A percentile compares a stretch with the other conserved stretches of the same genome.
phyloP scores from a whole-genome alignment of 2,888 invertebrate species.

The Oxycera nigricornis region DNA sequence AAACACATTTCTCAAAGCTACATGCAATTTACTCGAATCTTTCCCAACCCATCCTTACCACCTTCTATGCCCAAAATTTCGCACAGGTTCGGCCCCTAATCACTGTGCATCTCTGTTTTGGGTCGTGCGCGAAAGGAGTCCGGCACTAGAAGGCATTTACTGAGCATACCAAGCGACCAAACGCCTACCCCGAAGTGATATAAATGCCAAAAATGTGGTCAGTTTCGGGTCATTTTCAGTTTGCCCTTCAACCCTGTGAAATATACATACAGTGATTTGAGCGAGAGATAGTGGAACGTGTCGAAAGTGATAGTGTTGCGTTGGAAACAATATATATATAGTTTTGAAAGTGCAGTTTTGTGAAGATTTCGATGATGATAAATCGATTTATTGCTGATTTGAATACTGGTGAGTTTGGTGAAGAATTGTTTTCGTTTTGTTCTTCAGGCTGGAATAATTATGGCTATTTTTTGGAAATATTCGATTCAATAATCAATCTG shows the following conservation, averaged over 20 bases:
- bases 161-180: not conserved
- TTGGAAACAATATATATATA: not conserved
- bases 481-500: no score
- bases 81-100: not conserved
- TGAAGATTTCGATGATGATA: conserved; percentile 42
- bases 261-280: not conserved
- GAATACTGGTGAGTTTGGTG: conserved; percentile 42
- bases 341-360: not conserved
- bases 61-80: not conserved
- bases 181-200: conserved; percentile 30
- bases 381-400: conserved; percentile 46
- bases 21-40: no score
- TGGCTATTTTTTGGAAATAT: no score
- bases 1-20: no score
- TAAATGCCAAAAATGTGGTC: conserved; percentile 34
- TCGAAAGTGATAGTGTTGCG: conserved; percentile 1
- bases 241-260: conserved; percentile 15
- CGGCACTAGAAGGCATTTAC: not conserved
- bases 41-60: not conserved
- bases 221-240: conserved; percentile 27
- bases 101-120: not conserved
- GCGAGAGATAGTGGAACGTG: not conserved
- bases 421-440: not conserved
- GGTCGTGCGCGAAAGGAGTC: not conserved
- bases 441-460: no score